phyloP scores from a whole-genome alignment of 2,888 invertebrate species.

The Tetramorium bicarinatum region DNA sequence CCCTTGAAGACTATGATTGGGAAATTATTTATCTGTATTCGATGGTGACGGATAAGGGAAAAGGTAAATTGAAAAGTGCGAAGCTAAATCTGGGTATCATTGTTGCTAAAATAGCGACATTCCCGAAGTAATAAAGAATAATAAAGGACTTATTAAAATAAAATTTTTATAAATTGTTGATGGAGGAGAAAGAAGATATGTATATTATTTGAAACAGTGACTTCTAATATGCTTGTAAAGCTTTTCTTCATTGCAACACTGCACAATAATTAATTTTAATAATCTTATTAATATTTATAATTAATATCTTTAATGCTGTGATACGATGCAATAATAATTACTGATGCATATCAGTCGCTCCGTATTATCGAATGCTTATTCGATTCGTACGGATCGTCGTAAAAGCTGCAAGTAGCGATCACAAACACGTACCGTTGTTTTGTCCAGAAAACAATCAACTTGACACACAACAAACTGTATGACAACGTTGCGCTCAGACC shows the following conservation, averaged over 20 bases:
- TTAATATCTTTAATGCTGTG: not conserved
- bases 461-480: constrained; percentile 47
- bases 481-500: constrained; percentile 33
- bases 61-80: not conserved
- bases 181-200: not conserved
- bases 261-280: not conserved
- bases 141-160: not conserved
- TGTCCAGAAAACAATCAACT: constrained; percentile 51
- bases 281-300: too few relatives aligned
- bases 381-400: not conserved
- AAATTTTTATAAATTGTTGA: not conserved
- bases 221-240: not conserved
- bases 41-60: not conserved
- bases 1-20: constrained; percentile 18
- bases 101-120: too few relatives aligned
- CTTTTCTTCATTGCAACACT: not conserved
- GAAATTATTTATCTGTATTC: constrained; percentile 11
- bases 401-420: not conserved
- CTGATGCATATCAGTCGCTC: not conserved
- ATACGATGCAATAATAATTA: not conserved
- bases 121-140: not conserved
- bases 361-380: constrained; percentile 15
- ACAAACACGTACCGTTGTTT: constrained; percentile 47
- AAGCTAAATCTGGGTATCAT: not conserved
- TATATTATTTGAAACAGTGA: not conserved